Evolutionary conservation across 2,888 invertebrate species (phyloP), one percentile per base, ranked within the genome.

Genomic region (Orthosia gracilis): DNA sequence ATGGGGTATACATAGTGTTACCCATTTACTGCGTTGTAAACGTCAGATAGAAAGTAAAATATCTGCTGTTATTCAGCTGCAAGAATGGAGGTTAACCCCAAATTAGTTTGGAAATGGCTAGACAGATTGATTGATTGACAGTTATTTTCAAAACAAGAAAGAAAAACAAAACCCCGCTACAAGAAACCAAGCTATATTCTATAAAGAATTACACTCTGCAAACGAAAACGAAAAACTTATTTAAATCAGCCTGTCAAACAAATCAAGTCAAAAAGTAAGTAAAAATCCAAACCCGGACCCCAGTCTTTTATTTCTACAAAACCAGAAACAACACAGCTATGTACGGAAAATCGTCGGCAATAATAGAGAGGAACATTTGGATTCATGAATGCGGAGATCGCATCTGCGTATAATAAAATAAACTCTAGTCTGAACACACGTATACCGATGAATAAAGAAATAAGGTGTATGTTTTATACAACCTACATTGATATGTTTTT

Each of bases 381-480:
- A 91, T 92, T 92, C 92, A 92, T 91, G 90, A 92, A 88, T 86
- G 85, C 87, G 82, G 85, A 85, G 87, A 91, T 88, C 88, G 74
- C 80, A 87, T 88, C 82, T 85, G 81, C 69, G 85, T 84, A 49
- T 49, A 80, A 84, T 87, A 87, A 88, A 87, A 87, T 88, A 85
- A 88, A 85, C 78, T 71, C 57, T 70, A 64, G 68, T 21, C 61
- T 55, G 75, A 74, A 84, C 73, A 82, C 71, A 78, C 73, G 75
- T 79, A 58, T 23, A 76, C 67, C 74, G 71, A 85, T 85, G 87
- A 87, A 85, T 87, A 83, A 82, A 81, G 63, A 82, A 87, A 62
- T 47, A 65, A 80, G 69, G 68, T 76, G 69, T 63, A 40, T 65
- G 23, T 40, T 68, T n/a, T 66, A 64, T 52, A 62, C 21, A 5